Conservation (phyloP, 2,888 invertebrate genomes). For the Leucophora obtusa region DNA sequence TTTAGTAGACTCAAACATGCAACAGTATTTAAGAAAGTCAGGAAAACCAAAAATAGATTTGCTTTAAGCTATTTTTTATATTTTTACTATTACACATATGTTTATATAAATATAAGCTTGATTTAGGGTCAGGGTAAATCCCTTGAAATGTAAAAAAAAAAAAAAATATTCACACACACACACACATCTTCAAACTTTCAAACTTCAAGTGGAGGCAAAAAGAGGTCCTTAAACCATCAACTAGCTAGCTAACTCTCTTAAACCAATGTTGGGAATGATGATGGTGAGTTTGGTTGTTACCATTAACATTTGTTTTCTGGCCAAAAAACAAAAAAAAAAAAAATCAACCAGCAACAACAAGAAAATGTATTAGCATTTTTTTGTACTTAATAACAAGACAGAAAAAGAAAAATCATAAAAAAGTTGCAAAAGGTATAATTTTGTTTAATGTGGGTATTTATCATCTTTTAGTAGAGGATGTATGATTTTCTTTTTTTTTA, state of each 20-base stretch:
- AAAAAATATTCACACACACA: not conserved
- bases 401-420: conserved; percentile 14
- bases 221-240: conserved; percentile 32
- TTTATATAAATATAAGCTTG: conserved; percentile 63
- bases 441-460: conserved; percentile 78
- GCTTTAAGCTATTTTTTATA: conserved; percentile 63
- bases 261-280: conserved; percentile 1
- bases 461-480: conserved; percentile 68
- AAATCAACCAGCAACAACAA: not conserved
- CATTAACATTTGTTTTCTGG: conserved; percentile 47
- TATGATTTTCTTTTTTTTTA: conserved; percentile 24
- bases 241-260: not conserved
- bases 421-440: conserved; percentile 74
- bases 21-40: conserved; percentile 62
- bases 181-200: conserved; percentile 10
- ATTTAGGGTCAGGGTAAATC: conserved; percentile 65
- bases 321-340: conserved; percentile 36
- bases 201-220: conserved; percentile 7
- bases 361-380: conserved; percentile 47
- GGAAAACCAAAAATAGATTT: conserved; percentile 43
- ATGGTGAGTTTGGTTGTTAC: conserved; percentile 19
- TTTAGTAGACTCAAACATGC: conserved; percentile 62
- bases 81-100: conserved; percentile 56
- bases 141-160: conserved; percentile 29
- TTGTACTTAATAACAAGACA: conserved; percentile 53